Percentiles rank a stretch among this genome's conserved stretches.
phyloP scores from a whole-genome alignment of 2,888 invertebrate genomes.

The Halictus quadricinctus region DNA sequence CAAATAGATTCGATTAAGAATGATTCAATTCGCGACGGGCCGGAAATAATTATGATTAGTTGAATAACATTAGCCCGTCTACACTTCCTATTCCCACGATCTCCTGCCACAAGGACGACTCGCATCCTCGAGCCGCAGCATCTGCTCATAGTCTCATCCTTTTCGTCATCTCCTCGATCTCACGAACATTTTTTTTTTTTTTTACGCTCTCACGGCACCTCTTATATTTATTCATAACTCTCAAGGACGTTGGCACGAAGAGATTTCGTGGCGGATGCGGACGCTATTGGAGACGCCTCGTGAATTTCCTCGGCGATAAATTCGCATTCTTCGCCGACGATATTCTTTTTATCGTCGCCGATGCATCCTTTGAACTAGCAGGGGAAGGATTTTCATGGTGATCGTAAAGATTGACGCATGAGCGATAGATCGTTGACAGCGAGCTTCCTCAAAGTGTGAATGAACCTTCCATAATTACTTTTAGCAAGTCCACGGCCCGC shows the following conservation, averaged over 20 bases:
- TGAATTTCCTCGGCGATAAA: constrained; percentile 18
- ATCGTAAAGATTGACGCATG: constrained; percentile 54
- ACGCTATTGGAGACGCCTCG: neutral
- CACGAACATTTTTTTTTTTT: neutral
- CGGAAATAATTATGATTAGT: neutral
- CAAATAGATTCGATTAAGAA: neutral
- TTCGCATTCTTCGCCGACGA: neutral
- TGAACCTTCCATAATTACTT: constrained; percentile 38
- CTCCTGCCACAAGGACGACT: neutral
- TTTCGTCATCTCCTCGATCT: neutral
- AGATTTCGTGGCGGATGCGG: neutral
- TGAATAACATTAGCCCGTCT: neutral
- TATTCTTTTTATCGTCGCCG: neutral
- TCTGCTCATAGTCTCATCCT: neutral
- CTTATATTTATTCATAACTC: neutral
- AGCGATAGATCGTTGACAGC: neutral
- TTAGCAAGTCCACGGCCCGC: too few species aligned
- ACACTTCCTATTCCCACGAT: constrained; percentile 6
- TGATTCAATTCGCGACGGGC: neutral
- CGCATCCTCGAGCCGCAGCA: neutral
- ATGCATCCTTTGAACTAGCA: neutral
- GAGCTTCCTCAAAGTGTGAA: constrained; percentile 52
- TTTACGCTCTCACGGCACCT: neutral
- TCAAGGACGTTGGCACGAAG: neutral
- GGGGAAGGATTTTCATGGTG: constrained; percentile 49